Base-by-base conservation (phyloP, 2,113 vertebrate genomes). In the Gavia stellata region DNA sequence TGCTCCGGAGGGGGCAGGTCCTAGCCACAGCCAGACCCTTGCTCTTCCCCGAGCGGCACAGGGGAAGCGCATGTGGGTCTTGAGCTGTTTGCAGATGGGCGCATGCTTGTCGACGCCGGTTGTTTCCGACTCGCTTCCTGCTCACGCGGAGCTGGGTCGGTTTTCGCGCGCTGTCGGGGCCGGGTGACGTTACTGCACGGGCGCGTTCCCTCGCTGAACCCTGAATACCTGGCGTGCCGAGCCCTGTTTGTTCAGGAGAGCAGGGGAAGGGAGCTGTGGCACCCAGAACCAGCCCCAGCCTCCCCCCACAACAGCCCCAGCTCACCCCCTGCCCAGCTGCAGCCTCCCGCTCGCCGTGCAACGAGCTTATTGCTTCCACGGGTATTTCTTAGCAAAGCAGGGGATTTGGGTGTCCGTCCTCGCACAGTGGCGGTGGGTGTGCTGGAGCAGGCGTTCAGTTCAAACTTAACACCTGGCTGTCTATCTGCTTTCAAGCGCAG, bases 81-180 rank as follows among this genome's bases (percentile, higher is more conserved):
- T 1, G 21, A 80, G 75, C 70, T 8, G 1, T 31, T 28, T 8
- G 36, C 79, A 16, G 40, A 6, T 4, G 2, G 40, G 12, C 9
- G 1, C 38, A 4, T 3, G 6, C 55, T 34, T 3, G 29, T 3
- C 6, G 23, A 5, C 14, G 3, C 33, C 1, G 1, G 49, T 38
- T 38, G 31, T 56, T 72, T 3, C 66, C 9, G 71, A 38, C 42
- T 79, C 21, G 1, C n/a, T 47, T 63, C 81, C 71, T 63, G 59
- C 77, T 26, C 0, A 4, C 11, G 2, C 14, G 1, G 45, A 38
- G 74, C 70, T 4, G 3, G 29, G 15, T 47, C 1, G 19, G 21
- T 88, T 42, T 47, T 47, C 6, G 13, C 25, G 29, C 14, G 17
- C 53, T 21, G 13, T 15, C 5, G 23, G 59, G n/a, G 40, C 53